Base-by-base conservation (phyloP, 2,113 vertebrate genomes). In the Sula dactylatra region DNA sequence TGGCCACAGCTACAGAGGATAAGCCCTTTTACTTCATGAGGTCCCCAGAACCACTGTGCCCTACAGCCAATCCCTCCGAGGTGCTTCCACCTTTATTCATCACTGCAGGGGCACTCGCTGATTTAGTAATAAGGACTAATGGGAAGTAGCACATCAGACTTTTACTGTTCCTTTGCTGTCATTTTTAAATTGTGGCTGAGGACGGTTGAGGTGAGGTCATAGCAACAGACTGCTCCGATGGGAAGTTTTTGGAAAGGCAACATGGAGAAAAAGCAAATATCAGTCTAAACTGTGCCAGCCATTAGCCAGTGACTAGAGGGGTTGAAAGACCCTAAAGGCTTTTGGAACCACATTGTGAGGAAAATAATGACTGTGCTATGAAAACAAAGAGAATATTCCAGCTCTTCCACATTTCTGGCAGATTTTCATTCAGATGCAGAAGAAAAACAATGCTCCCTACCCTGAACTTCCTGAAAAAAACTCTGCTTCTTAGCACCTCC, bases 321-420 rank as follows among this genome's bases (percentile, higher is more conserved):
- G 21, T 45, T 81, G 52, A 84, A 88, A 76, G 55, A 88, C 49
- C 71, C 72, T 80, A 38, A 58, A 82, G 69, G 64, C 61, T 76
- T 58, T 42, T 29, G 64, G 67, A 96, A 91, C 34, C 59, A 66
- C 29, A 29, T 59, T 82, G 95, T 85, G 88, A 95, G 86, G 86
- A 94, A 97, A 97, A 92, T 73, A 96, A 93, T 50, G 58, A 86
- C 55, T 73, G 21, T 93, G 69, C 47, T 97, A 86, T 77, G 69
- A 95, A 97, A 98, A 93, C 82, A 95, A 96, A 92, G 40, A 94
- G 26, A 88, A 9, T 79, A 55, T 82, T 92, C 70, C 12, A 65
- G 22, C 38, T 32, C 69, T 96, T 95, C 21, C 16, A 80, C 64
- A 83, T 81, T 97, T 91, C 88, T 95, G 95, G 93, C 88, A 97